Percentiles rank a stretch among this genome's conserved stretches.
Conservation (phyloP, 2,888 invertebrate species). For the Tipula unca region DNA sequence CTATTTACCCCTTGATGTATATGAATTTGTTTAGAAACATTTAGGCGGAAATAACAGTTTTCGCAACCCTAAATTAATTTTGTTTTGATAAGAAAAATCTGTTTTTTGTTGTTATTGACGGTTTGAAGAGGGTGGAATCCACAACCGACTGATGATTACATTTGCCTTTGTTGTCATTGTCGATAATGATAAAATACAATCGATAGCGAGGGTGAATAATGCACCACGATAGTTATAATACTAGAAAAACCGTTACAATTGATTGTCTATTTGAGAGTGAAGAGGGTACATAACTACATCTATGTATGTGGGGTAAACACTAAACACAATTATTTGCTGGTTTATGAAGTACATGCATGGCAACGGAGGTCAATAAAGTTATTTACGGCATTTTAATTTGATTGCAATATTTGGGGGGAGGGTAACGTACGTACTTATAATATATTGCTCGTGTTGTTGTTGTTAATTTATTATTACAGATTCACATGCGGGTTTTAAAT, state of each 20-base stretch:
- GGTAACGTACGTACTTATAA: neutral
- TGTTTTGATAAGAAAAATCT: neutral
- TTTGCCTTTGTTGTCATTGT: neutral
- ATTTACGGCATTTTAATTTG: neutral
- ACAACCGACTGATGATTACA: neutral
- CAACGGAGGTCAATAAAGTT: neutral
- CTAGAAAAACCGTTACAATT: neutral
- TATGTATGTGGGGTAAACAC: neutral
- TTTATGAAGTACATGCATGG: neutral
- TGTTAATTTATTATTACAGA: neutral
- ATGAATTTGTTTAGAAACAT: neutral
- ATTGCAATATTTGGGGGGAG: neutral
- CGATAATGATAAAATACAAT: neutral
- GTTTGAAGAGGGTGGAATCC: neutral
- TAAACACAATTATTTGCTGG: neutral
- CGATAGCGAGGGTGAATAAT: neutral
- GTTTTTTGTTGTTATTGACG: neutral
- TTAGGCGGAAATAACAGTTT: neutral
- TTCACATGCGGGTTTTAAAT: neutral
- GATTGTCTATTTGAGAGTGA: neutral
- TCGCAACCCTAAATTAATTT: neutral
- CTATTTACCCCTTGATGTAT: neutral
- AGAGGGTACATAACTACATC: neutral
- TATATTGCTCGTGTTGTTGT: neutral
- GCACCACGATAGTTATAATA: neutral